Evolutionary conservation across 30 jellyfish, hydroid and myxozoan genomes (phyloP).

Genomic region (Morbakka virulenta): DNA sequence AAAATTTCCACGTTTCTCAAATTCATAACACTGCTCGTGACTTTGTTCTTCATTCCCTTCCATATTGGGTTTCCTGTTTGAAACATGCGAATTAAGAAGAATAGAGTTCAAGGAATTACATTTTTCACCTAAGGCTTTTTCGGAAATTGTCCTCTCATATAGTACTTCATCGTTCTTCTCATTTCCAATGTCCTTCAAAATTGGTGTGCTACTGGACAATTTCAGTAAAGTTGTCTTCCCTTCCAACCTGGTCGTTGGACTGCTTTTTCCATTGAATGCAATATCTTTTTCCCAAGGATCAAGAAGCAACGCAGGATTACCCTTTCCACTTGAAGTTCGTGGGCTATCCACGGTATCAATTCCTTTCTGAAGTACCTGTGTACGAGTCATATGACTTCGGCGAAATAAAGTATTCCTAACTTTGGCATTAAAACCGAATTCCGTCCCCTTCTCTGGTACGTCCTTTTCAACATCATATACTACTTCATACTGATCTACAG

Average conservation of each 20-base stretch:
- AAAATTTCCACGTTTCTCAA: no score
- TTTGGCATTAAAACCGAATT: not conserved
- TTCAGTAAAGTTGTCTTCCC: not conserved
- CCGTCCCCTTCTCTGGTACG: not conserved
- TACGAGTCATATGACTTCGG: not conserved
- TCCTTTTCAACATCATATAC: not conserved
- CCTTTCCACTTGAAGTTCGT: not conserved
- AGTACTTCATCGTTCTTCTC: no score
- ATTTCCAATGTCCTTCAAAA: not conserved
- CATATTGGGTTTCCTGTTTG: no score
- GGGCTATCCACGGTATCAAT: not conserved
- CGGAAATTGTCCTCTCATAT: no score
- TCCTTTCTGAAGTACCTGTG: not conserved
- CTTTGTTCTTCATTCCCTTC: no score
- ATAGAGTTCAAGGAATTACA: no score
- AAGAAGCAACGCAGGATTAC: not conserved
- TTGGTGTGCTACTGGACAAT: not conserved
- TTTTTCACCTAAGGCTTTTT: no score
- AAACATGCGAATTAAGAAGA: no score
- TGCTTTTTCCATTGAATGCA: not conserved
- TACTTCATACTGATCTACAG: not conserved
- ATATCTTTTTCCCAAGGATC: not conserved
- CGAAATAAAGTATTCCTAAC: not conserved
- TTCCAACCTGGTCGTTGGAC: not conserved
- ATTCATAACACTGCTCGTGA: no score